Base-by-base conservation (phyloP, 2,888 invertebrate species). In the Caenorhabditis sp. region DNA sequence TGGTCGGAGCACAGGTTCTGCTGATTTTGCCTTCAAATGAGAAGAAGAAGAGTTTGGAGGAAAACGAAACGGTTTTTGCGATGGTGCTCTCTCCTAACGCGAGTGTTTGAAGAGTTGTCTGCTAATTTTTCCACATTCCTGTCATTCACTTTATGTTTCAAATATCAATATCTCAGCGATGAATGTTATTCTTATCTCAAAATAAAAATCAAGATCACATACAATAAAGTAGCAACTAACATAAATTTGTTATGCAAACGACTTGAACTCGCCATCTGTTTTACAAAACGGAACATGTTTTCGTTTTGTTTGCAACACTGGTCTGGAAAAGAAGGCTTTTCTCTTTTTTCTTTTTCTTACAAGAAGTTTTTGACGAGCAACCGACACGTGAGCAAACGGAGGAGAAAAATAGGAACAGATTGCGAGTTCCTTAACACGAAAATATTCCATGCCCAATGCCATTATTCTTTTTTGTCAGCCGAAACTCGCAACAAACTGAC, bases 381-480 rank as follows among this genome's bases (percentile, higher is more conserved):
- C 41, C 37, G 27, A 39, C 58, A 68, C 58, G 68, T 58, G 58
- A 68, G 41, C 27, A 17, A 32, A 45, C 3, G 22, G 11, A 45
- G 6, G 3, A 17, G 24, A 45, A 46, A 46, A 43, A 3, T 30
- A 41, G 52, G 50, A 50, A 50, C 50, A 58, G 58, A 56, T 50
- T 58, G 58, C 17, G 46, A 50, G 59, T 59, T 59, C 53, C 59
- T 70, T 70, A 70, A 70, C 70, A 70, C 59, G 39, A 59, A 70
- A 70, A 45, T 59, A 59, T 70, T 53, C 27, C 35, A 45, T 11
- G 52, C 59, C 53, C 37, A 50, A 43, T 55, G 63, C 45, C 52
- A 73, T 73, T 73, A 52, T 65, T 73, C 63, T 73, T 65, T 63
- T 73, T 73, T 65, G 72, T 63, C 72, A 72, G 56, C 63, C 37